phyloP scores from a whole-genome alignment of 2,113 vertebrate genomes.

The Opisthocomus hoazin region DNA sequence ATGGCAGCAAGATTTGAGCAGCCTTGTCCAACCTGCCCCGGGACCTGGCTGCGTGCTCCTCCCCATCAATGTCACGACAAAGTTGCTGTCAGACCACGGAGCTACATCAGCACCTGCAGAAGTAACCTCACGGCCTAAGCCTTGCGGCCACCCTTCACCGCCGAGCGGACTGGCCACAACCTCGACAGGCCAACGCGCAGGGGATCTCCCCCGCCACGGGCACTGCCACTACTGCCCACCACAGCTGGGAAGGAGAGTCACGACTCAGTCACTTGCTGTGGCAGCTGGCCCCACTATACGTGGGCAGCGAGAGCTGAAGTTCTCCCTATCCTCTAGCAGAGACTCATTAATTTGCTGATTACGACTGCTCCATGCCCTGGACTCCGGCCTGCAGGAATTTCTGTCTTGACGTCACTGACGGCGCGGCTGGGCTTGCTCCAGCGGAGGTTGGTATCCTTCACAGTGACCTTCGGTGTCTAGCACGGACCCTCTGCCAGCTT shows the following conservation, averaged over 20 bases:
- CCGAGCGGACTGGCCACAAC: neutral
- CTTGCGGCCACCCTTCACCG: neutral
- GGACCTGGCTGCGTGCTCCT: neutral
- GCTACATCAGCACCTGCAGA: neutral
- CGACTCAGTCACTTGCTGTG: accelerated
- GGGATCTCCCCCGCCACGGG: too few relatives aligned
- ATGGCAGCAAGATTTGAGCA: neutral
- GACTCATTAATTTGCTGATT: neutral
- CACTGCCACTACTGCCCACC: neutral
- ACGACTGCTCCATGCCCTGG: neutral
- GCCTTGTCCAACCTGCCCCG: neutral
- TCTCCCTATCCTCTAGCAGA: neutral
- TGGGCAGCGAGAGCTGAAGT: neutral
- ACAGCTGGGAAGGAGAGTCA: neutral
- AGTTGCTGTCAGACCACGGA: neutral
- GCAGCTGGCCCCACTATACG: neutral
- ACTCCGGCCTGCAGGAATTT: neutral
- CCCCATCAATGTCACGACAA: neutral
- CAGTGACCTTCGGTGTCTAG: neutral
- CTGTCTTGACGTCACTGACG: neutral
- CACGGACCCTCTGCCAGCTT: neutral
- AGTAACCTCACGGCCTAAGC: neutral
- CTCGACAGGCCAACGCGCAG: neutral
- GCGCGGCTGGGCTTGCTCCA: neutral
- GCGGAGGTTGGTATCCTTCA: neutral